phyloP scores from a whole-genome alignment of 2,797 vertebrate genomes.

The Enteromius treurensis region DNA sequence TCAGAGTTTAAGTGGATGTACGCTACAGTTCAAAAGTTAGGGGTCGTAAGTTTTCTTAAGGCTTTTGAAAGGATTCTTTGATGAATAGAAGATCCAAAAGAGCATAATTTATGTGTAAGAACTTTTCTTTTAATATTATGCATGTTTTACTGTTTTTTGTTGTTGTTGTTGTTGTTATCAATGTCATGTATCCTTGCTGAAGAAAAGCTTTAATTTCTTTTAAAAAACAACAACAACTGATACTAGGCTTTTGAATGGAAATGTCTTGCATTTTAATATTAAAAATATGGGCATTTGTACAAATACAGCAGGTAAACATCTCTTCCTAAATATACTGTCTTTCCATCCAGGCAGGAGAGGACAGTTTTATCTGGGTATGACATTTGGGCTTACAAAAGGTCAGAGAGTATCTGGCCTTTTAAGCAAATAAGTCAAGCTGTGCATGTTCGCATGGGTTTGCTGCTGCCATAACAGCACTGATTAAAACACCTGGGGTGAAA shows the following conservation, averaged over 20 bases:
- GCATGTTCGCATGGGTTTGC: slow-evolving; percentile 70
- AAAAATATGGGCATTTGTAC: slow-evolving; percentile 4
- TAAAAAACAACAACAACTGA: neutral
- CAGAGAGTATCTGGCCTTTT: slow-evolving; percentile 66
- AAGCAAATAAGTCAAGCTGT: slow-evolving; percentile 48
- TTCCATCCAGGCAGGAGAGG: slow-evolving; percentile 69
- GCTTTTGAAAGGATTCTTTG: neutral
- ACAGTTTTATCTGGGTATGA: slow-evolving; percentile 73
- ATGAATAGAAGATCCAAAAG: neutral
- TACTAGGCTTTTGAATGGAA: neutral
- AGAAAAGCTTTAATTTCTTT: neutral
- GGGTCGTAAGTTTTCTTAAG: neutral
- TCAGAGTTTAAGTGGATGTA: neutral
- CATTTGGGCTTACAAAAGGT: slow-evolving; percentile 61
- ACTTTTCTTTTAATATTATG: neutral
- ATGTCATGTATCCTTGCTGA: neutral
- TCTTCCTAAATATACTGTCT: slow-evolving; percentile 53
- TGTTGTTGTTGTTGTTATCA: neutral
- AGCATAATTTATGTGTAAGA: neutral
- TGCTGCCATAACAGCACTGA: slow-evolving; percentile 40
- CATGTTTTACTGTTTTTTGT: neutral
- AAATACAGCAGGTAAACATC: neutral
- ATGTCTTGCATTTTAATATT: neutral
- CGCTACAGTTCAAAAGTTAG: neutral
- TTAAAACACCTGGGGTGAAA: slow-evolving; percentile 22